Conservation (phyloP, 2,888 invertebrate species). For the Metalampra italica region DNA sequence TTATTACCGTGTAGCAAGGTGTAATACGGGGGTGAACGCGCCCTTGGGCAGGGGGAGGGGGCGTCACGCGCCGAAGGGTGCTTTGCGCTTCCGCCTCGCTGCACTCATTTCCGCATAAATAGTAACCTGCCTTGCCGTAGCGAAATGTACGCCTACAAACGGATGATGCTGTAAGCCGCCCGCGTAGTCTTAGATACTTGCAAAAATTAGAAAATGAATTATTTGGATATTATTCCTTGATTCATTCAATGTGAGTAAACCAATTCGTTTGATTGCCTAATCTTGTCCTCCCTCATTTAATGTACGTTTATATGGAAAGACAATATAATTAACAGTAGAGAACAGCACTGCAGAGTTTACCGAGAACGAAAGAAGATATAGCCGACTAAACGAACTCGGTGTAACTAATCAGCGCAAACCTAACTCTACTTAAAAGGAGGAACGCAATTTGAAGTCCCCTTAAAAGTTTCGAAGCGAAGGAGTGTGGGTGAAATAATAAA, state of each 20-base stretch:
- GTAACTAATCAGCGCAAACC: constrained; percentile 55
- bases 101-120: constrained; percentile 75
- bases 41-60: constrained; percentile 61
- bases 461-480: constrained; percentile 67
- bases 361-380: constrained; percentile 24
- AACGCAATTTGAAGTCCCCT: constrained; percentile 69
- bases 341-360: too few species aligned
- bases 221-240: too few species aligned
- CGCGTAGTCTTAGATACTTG: too few species aligned
- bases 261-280: too few species aligned
- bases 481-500: constrained; percentile 74
- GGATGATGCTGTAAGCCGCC: neutral
- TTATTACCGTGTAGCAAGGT: constrained; percentile 28
- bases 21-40: constrained; percentile 55
- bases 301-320: too few species aligned
- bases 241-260: too few species aligned
- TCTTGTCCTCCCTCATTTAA: too few species aligned
- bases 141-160: constrained; percentile 46
- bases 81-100: constrained; percentile 72
- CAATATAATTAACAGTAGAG: neutral
- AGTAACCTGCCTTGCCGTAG: constrained; percentile 49
- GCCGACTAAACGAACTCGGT: constrained; percentile 21
- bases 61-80: constrained; percentile 59
- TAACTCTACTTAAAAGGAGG: constrained; percentile 54
- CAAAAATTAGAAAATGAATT: too few species aligned